Conservation (phyloP, 2,797 vertebrate species). For the Gobio occitaniae region DNA sequence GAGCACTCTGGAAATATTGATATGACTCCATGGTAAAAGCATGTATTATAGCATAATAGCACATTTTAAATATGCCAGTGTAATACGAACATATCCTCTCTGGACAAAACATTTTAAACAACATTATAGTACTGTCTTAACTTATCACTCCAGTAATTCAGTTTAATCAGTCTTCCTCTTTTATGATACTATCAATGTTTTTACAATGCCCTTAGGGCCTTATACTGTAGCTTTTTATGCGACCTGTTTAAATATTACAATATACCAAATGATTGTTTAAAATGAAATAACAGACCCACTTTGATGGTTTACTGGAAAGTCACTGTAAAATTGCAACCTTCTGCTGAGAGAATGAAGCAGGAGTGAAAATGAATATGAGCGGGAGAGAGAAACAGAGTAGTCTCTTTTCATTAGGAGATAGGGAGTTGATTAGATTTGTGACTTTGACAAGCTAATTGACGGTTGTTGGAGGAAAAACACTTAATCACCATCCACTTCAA, state of each 20-base stretch:
- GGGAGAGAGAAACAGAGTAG: constrained; percentile 38
- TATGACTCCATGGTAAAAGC: background rate
- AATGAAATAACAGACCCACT: constrained; percentile 37
- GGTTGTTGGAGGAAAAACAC: constrained; percentile 76
- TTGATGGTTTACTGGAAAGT: constrained; percentile 68
- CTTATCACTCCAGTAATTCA: constrained; percentile 10
- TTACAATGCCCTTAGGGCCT: background rate
- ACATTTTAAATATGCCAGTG: constrained; percentile 31
- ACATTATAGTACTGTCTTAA: background rate
- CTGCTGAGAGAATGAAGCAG: constrained; percentile 45
- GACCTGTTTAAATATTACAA: background rate
- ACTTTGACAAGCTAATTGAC: constrained; percentile 84
- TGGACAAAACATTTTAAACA: background rate
- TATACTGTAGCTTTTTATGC: background rate
- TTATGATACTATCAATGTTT: constrained; percentile 1
- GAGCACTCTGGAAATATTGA: background rate
- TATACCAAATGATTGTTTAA: constrained; percentile 19
- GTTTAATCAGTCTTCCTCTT: constrained; percentile 19
- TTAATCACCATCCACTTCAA: constrained; percentile 75
- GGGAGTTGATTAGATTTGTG: constrained; percentile 80
- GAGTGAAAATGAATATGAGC: constrained; percentile 31
- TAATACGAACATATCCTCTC: background rate
- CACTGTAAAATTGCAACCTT: constrained; percentile 63
- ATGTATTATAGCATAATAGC: no score
- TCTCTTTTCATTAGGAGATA: constrained; percentile 70